These are phyloP conservation scores for Drosophila sturtevanti DNA, from an alignment of 1,140 invertebrate genomes.

Conservation along the genomic window DNA sequence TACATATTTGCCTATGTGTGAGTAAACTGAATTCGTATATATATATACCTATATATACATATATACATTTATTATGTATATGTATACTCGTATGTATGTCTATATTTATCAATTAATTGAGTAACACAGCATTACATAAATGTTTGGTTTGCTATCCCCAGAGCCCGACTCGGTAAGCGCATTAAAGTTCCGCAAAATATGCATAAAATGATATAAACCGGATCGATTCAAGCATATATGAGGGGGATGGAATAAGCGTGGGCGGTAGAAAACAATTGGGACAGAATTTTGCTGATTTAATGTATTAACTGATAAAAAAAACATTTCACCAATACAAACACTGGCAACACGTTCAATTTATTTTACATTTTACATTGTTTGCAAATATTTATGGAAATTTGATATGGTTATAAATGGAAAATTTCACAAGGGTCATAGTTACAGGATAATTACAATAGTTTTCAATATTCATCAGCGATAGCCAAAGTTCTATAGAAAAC, in stretches of 20 bases:
- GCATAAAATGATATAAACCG: constrained; percentile 33
- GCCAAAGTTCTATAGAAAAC: too few species aligned
- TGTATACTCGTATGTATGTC: background rate
- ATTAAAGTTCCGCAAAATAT: constrained; percentile 48
- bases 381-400: constrained; percentile 46
- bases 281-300: constrained; percentile 36
- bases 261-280: background rate
- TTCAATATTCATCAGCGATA: background rate
- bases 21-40: background rate
- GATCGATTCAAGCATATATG: background rate
- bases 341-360: constrained; percentile 21
- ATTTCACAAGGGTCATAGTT: background rate
- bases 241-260: background rate
- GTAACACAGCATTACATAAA: constrained; percentile 55
- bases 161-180: constrained; percentile 32
- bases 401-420: constrained; percentile 14
- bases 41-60: background rate
- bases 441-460: background rate
- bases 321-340: constrained; percentile 30
- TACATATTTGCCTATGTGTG: constrained; percentile 22
- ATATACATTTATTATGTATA: constrained; percentile 1
- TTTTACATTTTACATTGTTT: constrained; percentile 44
- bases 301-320: constrained; percentile 55
- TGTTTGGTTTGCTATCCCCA: constrained; percentile 50
- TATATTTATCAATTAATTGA: constrained; percentile 70